Base-by-base conservation (phyloP, 1,140 invertebrate genomes). In the Drosophila arawakana region DNA sequence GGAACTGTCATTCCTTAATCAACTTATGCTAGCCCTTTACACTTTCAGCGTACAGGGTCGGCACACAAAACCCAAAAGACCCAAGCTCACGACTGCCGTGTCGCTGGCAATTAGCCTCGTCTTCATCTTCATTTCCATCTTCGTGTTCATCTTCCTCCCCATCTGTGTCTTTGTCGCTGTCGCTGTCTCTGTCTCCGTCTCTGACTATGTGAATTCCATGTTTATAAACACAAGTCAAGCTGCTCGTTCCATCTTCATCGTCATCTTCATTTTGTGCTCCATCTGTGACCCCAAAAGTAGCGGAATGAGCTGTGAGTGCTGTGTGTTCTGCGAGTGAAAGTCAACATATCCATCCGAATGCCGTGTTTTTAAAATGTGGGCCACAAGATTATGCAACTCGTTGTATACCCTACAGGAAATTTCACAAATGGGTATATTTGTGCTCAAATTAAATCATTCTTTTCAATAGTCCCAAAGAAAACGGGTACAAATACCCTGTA, bases 291-390 rank as follows among this genome's bases (percentile, higher is more conserved):
- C 60, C 46, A 47, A 50, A 95, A 96, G 25, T 30, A 95, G 96
- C 95, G 95, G 95, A 96, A 96, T 95, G 95, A 95, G 96, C 39
- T 4, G 62, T 9, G 47, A 47, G 13, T 46, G 11, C 18, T 49
- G 60, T 34, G 13, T 10, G 58, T 62, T 69, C 67, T 69, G 10
- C 37, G 54, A 72, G 69, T 63, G 61, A 72, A 57, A 65, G 60
- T 72, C 61, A 54, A 43, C 58, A 54, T 18, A 34, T 39, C 18
- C 35, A 50, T 41, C 7, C 35, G 50, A 71, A 63, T 71, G 34
- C 15, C 37, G 37, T 39, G 37, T 39, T 8, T 39, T 39, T 0
- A 39, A 30, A 39, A 39, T 39, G 37, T 39, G 37, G 37, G 37
- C 37, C 37, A 39, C 37, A 10, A 39, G 37, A 39, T 39, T 39